Evolutionary conservation across 35 echinoderm and acorn worm species (phyloP).

Genomic region (Apostichopus californicus): DNA sequence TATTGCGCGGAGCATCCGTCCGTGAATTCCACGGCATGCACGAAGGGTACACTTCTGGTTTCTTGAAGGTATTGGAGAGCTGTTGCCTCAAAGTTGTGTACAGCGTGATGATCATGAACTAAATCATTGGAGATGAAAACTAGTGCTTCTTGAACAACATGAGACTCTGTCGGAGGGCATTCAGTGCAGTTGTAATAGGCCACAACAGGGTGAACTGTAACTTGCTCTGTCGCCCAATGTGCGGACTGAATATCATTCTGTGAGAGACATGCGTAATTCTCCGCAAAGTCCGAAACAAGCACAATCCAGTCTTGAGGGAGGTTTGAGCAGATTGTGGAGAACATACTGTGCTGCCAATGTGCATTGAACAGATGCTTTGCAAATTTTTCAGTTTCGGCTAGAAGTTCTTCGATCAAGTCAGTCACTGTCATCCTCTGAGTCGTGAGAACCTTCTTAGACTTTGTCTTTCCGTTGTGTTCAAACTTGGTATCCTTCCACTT

Average conservation of each 20-base stretch:
- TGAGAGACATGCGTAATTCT: conserved; percentile 43
- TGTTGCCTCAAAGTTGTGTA: conserved; percentile 4
- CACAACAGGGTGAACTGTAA: conserved; percentile 46
- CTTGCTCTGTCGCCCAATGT: conserved; percentile 27
- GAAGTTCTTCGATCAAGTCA: background rate
- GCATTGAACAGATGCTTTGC: too few species aligned
- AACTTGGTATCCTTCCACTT: background rate
- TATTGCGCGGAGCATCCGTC: too few species aligned
- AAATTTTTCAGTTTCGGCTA: too few species aligned
- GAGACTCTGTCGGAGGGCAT: too few species aligned
- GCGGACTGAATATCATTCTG: conserved; percentile 39
- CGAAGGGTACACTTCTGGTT: background rate
- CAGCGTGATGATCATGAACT: conserved; percentile 49
- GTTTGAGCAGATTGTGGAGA: too few species aligned
- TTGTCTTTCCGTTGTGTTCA: conserved; percentile 13
- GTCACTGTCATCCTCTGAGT: conserved; percentile 1
- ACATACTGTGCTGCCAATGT: too few species aligned
- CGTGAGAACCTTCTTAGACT: background rate
- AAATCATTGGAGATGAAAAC: conserved; percentile 43
- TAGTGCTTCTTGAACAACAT: background rate
- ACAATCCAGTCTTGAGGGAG: too few species aligned
- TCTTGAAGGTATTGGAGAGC: background rate
- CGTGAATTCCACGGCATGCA: too few species aligned
- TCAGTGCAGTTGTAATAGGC: background rate
- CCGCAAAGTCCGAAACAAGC: conserved; percentile 51